Percentiles rank a stretch among this genome's conserved stretches.
phyloP scores from a whole-genome alignment of 92 coral and sea anemone species.

The Epizoanthus illoricatus region DNA sequence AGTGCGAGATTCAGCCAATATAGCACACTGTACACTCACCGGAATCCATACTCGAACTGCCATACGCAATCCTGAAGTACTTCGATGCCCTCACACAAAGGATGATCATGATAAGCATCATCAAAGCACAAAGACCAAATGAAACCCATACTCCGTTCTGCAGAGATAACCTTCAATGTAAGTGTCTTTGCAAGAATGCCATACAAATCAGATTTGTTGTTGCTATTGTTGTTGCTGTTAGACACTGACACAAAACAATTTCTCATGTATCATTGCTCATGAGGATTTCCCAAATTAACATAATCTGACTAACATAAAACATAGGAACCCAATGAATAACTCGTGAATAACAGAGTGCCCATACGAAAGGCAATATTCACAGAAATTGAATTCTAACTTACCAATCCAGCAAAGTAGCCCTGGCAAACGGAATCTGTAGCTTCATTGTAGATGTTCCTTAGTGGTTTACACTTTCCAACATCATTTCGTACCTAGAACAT shows the following conservation, averaged over 20 bases:
- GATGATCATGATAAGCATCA: constrained; percentile 62
- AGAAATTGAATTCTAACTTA: constrained; percentile 24
- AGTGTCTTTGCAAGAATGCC: background rate
- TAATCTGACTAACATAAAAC: too few relatives aligned
- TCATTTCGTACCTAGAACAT: constrained; percentile 54
- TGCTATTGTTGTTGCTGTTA: background rate
- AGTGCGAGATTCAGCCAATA: background rate
- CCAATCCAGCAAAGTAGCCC: constrained; percentile 76
- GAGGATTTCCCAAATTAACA: too few relatives aligned
- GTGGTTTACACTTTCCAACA: constrained; percentile 64
- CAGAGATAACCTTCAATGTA: background rate
- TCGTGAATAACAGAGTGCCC: too few relatives aligned
- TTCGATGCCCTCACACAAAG: constrained; percentile 81
- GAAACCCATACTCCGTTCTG: constrained; percentile 83
- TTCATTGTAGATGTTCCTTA: constrained; percentile 67
- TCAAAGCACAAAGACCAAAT: constrained; percentile 68
- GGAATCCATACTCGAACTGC: constrained; percentile 15
- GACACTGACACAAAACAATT: too few relatives aligned
- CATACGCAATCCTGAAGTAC: constrained; percentile 52
- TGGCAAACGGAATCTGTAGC: constrained; percentile 60
- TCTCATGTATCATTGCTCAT: too few relatives aligned
- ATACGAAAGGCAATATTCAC: too few relatives aligned
- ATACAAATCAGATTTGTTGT: background rate
- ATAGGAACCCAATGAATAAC: too few relatives aligned
- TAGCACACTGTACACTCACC: background rate